Conservation (phyloP, 2,797 vertebrate genomes). For the Myotis vivesi region DNA sequence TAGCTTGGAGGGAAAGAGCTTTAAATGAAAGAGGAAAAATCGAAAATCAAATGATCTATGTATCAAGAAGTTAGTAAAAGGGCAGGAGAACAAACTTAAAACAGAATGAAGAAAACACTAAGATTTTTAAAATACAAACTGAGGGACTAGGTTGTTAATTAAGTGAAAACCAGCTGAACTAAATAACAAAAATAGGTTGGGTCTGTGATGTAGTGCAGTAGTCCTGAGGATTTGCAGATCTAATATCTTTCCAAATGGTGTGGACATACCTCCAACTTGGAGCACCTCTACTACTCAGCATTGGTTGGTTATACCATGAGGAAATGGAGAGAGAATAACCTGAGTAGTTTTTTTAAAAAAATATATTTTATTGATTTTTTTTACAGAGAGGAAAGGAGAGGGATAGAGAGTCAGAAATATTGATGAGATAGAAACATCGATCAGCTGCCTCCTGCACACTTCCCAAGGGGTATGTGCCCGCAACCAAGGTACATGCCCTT, state of each 20-base stretch:
- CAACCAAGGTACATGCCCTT: no score
- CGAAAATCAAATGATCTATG: neutral
- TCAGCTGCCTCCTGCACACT: no score
- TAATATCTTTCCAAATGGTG: neutral
- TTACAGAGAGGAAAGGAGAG: no score
- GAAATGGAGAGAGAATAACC: neutral
- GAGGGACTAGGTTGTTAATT: neutral
- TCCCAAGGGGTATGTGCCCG: no score
- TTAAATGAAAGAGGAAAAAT: neutral
- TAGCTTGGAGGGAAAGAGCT: neutral
- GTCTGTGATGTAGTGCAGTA: neutral
- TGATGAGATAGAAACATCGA: no score
- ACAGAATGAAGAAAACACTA: neutral
- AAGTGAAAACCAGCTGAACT: neutral
- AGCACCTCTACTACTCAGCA: neutral
- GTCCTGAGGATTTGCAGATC: neutral
- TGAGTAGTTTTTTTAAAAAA: no score
- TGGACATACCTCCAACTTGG: neutral
- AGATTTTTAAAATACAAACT: neutral
- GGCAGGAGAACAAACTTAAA: neutral
- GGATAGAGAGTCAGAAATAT: no score
- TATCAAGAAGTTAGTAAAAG: neutral
- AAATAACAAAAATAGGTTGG: neutral
- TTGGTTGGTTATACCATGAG: neutral
- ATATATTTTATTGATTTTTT: no score